Evolutionary conservation across 2,888 invertebrate genomes (phyloP), one percentile per base, ranked within the genome.

Genomic region (Drosophila trichaetosa): DNA sequence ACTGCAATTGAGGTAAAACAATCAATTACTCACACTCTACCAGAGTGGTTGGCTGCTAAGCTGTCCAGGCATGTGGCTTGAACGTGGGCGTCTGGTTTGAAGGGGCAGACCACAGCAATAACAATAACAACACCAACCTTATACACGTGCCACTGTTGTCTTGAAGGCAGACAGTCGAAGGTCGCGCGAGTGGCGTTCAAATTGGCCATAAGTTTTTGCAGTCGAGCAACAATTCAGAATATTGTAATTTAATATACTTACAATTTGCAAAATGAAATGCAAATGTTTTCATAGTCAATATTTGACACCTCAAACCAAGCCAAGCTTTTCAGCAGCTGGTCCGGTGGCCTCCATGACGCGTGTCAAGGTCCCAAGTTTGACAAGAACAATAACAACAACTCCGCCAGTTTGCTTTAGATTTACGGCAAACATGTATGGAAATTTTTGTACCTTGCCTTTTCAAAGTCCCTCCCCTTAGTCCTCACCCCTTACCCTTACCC

Each of bases 261-360:
- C 62, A 77, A 60, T 72, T 70, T 69, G 33, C n/a, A 69, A 73
- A 72, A 76, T 63, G 46, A 69, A 76, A 69, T 83, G 83, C 72
- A 88, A 86, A 87, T 73, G 59, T 75, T 77, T 67, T 49, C 46
- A 69, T 49, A 65, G 83, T 82, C 80, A 84, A 84, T 83, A 79
- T 89, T 83, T 77, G 89, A 79, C 84, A 58, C 68, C 73, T 62
- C 52, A 46, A 31, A 42, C 38, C 49, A 40, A 29, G 46, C 11
- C 34, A 24, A 8, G 16, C 11, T 21, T 33, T 24, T 59, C 46
- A 21, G 21, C 46, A 16, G 33, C 27, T 31, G 42, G 33, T 33
- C 33, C 61, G 61, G 21, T 31, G 29, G 40, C 53, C 52, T 52
- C 27, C 60, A 18, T 40, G 61, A 40, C 34, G 54, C 57, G 69